These are phyloP conservation scores for Lepidurus apus DNA, from an alignment of 1,140 invertebrate species.

Conservation along the genomic window DNA sequence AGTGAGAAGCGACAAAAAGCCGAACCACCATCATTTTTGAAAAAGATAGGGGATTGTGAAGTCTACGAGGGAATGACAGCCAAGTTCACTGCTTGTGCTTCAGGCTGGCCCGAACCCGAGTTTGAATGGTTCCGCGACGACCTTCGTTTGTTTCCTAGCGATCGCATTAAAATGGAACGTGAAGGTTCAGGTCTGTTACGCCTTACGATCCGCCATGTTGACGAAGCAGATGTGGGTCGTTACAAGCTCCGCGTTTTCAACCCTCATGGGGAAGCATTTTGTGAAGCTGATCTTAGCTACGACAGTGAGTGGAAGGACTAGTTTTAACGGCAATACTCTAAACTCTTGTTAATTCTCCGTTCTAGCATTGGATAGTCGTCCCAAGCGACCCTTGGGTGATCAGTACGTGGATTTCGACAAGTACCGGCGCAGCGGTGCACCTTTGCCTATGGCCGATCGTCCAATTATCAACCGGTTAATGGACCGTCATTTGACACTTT, in stretches of 20 bases:
- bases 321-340: neutral
- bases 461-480: slow-evolving; percentile 85
- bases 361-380: slow-evolving; percentile 61
- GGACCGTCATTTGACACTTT: slow-evolving; percentile 73
- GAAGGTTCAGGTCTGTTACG: slow-evolving; percentile 74
- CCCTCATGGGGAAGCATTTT: slow-evolving; percentile 73
- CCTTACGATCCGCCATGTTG: slow-evolving; percentile 61
- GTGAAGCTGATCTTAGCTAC: slow-evolving; percentile 70
- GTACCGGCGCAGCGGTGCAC: slow-evolving; percentile 69
- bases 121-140: slow-evolving; percentile 66
- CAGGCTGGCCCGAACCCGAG: slow-evolving; percentile 77
- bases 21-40: slow-evolving; percentile 79
- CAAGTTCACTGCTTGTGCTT: slow-evolving; percentile 83
- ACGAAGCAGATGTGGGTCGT: slow-evolving; percentile 67
- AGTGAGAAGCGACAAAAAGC: slow-evolving; percentile 66
- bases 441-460: slow-evolving; percentile 73
- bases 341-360: slow-evolving; percentile 27
- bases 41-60: slow-evolving; percentile 81
- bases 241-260: slow-evolving; percentile 78
- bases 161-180: slow-evolving; percentile 71
- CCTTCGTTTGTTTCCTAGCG: slow-evolving; percentile 67
- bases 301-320: slow-evolving; percentile 60
- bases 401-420: slow-evolving; percentile 79
- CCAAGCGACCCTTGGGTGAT: slow-evolving; percentile 65
- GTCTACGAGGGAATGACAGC: slow-evolving; percentile 79